phyloP scores from a whole-genome alignment of 2,113 vertebrate species.

The Psittacula cyanocephala region DNA sequence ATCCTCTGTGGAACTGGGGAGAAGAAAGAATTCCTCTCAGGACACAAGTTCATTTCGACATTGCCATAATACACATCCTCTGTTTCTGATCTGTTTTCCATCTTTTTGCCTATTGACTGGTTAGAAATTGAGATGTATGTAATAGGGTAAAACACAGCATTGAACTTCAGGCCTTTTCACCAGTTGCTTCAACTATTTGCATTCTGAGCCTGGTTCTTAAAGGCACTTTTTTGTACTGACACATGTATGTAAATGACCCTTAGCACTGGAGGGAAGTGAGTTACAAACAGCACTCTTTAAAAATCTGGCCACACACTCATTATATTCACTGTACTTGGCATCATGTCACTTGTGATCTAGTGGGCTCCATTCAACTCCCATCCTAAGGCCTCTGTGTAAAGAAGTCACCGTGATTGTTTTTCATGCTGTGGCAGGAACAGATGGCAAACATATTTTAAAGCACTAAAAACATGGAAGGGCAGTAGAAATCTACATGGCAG shows the following conservation, averaged over 20 bases:
- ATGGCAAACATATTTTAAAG: constrained; percentile 63
- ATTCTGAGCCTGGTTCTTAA: neutral
- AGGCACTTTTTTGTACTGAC: constrained; percentile 21
- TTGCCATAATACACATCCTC: neutral
- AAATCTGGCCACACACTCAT: constrained; percentile 33
- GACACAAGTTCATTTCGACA: neutral
- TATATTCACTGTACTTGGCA: constrained; percentile 55
- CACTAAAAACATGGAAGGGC: neutral
- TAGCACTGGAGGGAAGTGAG: constrained; percentile 33
- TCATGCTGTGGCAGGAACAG: constrained; percentile 59
- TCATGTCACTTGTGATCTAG: constrained; percentile 64
- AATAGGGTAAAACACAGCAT: neutral
- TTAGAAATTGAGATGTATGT: constrained; percentile 5
- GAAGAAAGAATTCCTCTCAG: neutral
- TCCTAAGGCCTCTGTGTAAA: constrained; percentile 36
- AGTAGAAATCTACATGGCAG: constrained; percentile 41
- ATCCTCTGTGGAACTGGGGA: neutral
- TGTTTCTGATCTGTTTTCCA: neutral
- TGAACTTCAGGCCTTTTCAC: constrained; percentile 36
- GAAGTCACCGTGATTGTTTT: constrained; percentile 40
- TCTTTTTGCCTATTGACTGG: neutral
- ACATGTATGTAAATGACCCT: constrained; percentile 44
- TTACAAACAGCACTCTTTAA: neutral
- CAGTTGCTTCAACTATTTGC: constrained; percentile 35
- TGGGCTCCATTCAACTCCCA: constrained; percentile 53